Percentiles rank a stretch among this genome's conserved stretches.
phyloP scores from a whole-genome alignment of 2,888 invertebrate species.

The Cephus pygmeus region DNA sequence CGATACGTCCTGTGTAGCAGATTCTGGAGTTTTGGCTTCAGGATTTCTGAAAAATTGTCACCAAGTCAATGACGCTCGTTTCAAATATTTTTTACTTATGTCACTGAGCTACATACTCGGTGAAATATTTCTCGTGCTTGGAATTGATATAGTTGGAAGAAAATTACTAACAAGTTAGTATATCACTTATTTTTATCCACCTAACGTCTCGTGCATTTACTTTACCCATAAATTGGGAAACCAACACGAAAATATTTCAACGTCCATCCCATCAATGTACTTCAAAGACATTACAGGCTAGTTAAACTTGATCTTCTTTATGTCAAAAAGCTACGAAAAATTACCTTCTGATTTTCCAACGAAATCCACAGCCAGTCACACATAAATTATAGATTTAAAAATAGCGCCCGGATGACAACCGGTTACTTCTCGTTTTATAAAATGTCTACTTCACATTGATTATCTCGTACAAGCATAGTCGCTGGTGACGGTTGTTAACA shows the following conservation, averaged over 20 bases:
- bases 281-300: not conserved
- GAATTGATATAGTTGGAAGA: slow-evolving; percentile 41
- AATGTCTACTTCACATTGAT: not conserved
- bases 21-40: slow-evolving; percentile 31
- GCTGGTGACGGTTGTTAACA: not conserved
- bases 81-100: slow-evolving; percentile 35
- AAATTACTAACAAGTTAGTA: slow-evolving; percentile 22
- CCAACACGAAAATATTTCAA: not conserved
- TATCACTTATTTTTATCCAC: not conserved
- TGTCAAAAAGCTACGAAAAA: not conserved
- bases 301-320: not conserved
- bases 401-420: not conserved
- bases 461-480: not conserved
- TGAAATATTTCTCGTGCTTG: slow-evolving; percentile 39
- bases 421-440: not conserved
- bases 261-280: not conserved
- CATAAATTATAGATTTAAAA: not conserved
- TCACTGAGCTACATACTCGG: slow-evolving; percentile 45
- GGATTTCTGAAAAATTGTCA: slow-evolving; percentile 41
- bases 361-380: not conserved
- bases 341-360: not conserved
- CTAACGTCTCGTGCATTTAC: not conserved
- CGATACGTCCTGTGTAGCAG: slow-evolving; percentile 26
- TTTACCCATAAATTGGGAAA: not conserved
- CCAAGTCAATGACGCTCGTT: slow-evolving; percentile 32